Conservation (phyloP, 2,888 invertebrate genomes). For the Eristalis intricaria region DNA sequence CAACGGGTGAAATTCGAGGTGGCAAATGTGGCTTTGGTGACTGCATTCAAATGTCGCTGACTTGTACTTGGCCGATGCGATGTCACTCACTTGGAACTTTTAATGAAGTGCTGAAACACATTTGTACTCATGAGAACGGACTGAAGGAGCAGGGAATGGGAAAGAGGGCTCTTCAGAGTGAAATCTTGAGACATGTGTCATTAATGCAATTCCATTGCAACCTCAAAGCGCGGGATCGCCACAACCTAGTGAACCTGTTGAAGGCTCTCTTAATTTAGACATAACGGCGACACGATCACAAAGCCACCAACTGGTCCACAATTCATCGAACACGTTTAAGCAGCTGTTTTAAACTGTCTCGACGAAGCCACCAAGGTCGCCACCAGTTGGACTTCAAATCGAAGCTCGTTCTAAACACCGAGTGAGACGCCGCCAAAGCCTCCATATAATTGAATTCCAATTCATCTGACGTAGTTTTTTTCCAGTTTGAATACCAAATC, state of each 20-base stretch:
- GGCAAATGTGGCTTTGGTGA: background rate
- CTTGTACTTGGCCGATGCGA: background rate
- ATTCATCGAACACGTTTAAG: too few relatives aligned
- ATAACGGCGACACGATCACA: too few relatives aligned
- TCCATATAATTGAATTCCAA: background rate
- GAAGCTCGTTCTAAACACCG: background rate
- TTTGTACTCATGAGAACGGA: background rate
- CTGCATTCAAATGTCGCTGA: background rate
- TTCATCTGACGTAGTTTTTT: background rate
- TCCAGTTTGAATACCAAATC: background rate
- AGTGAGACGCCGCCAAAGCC: background rate
- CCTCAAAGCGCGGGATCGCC: too few relatives aligned
- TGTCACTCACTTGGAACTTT: background rate
- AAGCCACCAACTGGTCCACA: too few relatives aligned
- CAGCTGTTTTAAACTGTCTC: background rate
- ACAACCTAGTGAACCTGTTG: too few relatives aligned
- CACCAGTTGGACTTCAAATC: background rate
- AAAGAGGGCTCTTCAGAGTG: background rate
- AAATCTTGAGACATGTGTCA: too few relatives aligned
- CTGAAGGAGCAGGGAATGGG: background rate
- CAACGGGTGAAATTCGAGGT: background rate
- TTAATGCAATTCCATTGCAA: too few relatives aligned
- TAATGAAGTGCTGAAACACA: background rate
- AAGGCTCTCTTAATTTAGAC: too few relatives aligned
- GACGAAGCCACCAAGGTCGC: background rate